These are phyloP conservation scores for Leptopilina drosophilae DNA, from an alignment of 2,888 invertebrate species.

Conservation along the genomic window DNA sequence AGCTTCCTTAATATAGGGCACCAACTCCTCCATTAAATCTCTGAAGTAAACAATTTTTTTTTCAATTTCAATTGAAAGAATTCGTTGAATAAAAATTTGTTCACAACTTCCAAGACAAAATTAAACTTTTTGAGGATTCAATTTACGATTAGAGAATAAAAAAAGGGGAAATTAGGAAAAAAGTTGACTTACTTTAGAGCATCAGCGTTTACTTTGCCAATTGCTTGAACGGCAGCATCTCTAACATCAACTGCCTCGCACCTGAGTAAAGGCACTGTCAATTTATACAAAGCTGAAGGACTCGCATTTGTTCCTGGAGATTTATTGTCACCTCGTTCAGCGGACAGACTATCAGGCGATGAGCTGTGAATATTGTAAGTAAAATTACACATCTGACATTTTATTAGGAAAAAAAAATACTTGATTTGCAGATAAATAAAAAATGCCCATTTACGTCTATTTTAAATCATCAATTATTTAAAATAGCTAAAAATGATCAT, in stretches of 20 bases:
- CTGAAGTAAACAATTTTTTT: constrained; percentile 77
- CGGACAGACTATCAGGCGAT: constrained; percentile 92
- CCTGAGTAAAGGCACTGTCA: constrained; percentile 93
- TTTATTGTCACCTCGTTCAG: constrained; percentile 88
- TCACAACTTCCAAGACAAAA: too few relatives aligned
- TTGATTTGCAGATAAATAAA: not conserved
- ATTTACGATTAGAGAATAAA: too few relatives aligned
- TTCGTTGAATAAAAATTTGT: too few relatives aligned
- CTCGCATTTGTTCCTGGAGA: constrained; percentile 85
- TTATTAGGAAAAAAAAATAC: not conserved
- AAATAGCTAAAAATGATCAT: too few relatives aligned
- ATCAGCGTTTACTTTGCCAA: constrained; percentile 96
- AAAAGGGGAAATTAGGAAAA: constrained; percentile 27
- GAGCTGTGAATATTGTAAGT: constrained; percentile 81
- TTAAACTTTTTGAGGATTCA: too few relatives aligned
- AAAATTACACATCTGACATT: constrained; percentile 11
- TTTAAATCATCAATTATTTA: too few relatives aligned
- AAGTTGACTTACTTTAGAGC: constrained; percentile 89
- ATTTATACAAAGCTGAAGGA: constrained; percentile 92
- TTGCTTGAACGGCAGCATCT: constrained; percentile 94
- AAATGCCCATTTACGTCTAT: too few relatives aligned
- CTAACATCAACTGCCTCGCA: constrained; percentile 96
- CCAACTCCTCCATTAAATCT: constrained; percentile 97
- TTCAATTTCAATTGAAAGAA: not conserved
- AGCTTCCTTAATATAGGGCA: constrained; percentile 94